A percentile compares a stretch with the other conserved stretches of the same genome.
Evolutionary conservation across 2,113 vertebrate species (phyloP).

Genomic region (Corythoichthys haematopterus): DNA sequence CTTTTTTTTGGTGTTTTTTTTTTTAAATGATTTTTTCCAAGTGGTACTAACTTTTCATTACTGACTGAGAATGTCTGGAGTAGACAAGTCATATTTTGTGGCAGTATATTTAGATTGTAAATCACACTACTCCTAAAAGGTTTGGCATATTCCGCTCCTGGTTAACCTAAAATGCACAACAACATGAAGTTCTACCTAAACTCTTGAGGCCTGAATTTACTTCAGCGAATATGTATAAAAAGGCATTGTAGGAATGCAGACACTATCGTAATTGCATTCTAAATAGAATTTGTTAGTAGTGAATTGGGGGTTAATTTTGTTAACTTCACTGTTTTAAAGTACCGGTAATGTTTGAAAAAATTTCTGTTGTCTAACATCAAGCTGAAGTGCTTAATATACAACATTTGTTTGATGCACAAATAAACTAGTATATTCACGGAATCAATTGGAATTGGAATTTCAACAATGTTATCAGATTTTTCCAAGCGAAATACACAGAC

Average conservation of each 20-base stretch:
- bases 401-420: no score
- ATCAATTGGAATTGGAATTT: neutral
- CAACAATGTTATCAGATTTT: neutral
- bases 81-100: slow-evolving; percentile 25
- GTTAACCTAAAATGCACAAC: no score
- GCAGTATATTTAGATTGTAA: slow-evolving; percentile 37
- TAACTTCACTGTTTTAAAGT: no score
- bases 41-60: slow-evolving; percentile 35
- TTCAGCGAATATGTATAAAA: no score
- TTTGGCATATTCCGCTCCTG: neutral
- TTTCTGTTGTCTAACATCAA: neutral
- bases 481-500: neutral
- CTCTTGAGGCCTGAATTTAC: no score
- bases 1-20: slow-evolving; percentile 29
- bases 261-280: no score
- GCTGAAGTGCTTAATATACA: neutral
- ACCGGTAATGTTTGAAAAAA: no score
- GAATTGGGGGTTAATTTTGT: no score
- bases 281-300: no score
- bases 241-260: no score
- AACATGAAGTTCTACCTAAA: no score
- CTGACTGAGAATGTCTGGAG: slow-evolving; percentile 15
- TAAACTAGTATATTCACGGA: neutral
- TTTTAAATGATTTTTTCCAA: no score
- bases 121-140: neutral